phyloP scores from a whole-genome alignment of 2,113 vertebrate genomes.

The Actenoides hombroni region DNA sequence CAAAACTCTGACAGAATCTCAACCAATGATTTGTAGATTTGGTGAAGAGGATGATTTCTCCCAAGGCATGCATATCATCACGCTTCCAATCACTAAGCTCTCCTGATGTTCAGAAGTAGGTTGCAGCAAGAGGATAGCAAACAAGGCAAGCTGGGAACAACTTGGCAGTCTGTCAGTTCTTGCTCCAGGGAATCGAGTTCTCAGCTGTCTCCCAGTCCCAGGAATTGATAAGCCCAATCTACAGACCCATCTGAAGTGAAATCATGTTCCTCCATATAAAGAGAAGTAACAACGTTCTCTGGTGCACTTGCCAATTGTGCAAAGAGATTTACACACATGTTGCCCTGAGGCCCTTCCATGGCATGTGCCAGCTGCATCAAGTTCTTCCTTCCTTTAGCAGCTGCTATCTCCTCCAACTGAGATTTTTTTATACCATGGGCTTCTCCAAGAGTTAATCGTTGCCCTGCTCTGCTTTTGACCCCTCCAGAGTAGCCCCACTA shows the following conservation, averaged over 20 bases:
- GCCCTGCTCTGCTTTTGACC: background rate
- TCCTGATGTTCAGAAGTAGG: background rate
- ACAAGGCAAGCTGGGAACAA: background rate
- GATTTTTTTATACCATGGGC: background rate
- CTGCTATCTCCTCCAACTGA: background rate
- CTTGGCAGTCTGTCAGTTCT: background rate
- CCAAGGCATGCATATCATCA: background rate
- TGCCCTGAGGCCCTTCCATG: background rate
- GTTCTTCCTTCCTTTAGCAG: background rate
- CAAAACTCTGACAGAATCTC: background rate
- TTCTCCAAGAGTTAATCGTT: background rate
- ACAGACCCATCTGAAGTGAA: constrained; percentile 19
- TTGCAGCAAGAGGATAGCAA: background rate
- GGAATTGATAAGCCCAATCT: constrained; percentile 42
- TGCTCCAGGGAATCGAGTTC: constrained; percentile 17
- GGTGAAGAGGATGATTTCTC: background rate
- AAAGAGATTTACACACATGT: background rate
- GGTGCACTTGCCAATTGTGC: background rate
- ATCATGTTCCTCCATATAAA: constrained; percentile 14
- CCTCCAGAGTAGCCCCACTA: background rate
- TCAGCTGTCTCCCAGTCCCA: constrained; percentile 22
- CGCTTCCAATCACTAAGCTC: background rate
- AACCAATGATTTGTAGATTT: background rate
- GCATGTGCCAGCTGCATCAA: background rate
- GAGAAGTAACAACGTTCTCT: background rate